Evolutionary conservation across 2,113 vertebrate genomes (phyloP).

Genomic region (Potamarius usumacintae): DNA sequence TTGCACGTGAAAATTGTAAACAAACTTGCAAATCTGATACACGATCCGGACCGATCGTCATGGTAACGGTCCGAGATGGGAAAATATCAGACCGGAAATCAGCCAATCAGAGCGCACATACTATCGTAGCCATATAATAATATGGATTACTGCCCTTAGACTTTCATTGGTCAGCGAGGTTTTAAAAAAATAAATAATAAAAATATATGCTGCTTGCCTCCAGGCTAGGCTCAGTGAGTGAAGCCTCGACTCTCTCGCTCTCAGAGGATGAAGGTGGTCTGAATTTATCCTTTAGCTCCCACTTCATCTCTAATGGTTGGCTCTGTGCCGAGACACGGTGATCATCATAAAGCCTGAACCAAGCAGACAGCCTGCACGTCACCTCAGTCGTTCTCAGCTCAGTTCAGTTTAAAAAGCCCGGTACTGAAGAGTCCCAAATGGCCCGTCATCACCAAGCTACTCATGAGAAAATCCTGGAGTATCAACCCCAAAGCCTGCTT

Average conservation of each 20-base stretch:
- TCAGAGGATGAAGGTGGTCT: slow-evolving; percentile 50
- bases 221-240: neutral
- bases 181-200: no score
- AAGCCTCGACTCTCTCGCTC: neutral
- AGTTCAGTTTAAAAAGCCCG: slow-evolving; percentile 28
- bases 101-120: no score
- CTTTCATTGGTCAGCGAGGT: no score
- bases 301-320: slow-evolving; percentile 67
- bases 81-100: no score
- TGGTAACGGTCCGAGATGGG: no score
- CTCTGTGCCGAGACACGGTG: neutral
- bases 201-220: neutral
- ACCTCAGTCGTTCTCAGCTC: neutral
- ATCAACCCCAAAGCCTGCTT: neutral
- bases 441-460: neutral
- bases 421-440: slow-evolving; percentile 18
- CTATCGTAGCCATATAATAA: no score
- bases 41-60: no score
- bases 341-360: slow-evolving; percentile 46
- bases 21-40: no score
- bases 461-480: slow-evolving; percentile 5
- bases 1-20: no score
- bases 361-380: slow-evolving; percentile 52
- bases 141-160: no score
- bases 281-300: slow-evolving; percentile 70